phyloP scores from a whole-genome alignment of 2,797 vertebrate species.

The Gephyroberyx darwinii region DNA sequence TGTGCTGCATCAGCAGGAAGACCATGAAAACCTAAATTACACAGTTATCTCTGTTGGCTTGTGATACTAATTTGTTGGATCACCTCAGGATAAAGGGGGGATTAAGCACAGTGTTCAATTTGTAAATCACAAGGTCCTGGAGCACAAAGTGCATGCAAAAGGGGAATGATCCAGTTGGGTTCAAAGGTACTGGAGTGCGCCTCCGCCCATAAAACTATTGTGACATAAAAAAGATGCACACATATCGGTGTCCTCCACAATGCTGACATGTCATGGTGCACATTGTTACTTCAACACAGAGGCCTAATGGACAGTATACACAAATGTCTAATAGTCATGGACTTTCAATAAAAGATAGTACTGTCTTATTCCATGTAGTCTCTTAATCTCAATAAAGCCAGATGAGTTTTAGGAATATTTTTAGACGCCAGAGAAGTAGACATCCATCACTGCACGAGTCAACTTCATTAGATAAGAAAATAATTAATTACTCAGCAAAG shows the following conservation, averaged over 20 bases:
- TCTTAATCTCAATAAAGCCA: background rate
- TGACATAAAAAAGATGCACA: conserved; percentile 20
- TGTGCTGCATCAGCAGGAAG: conserved; percentile 48
- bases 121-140: conserved; percentile 55
- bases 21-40: conserved; percentile 50
- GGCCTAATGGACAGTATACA: background rate
- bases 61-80: conserved; percentile 62
- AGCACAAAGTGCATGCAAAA: conserved; percentile 40
- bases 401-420: conserved; percentile 9
- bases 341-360: too few species aligned
- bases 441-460: conserved; percentile 9
- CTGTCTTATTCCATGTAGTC: background rate
- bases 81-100: conserved; percentile 53
- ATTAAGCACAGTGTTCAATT: conserved; percentile 67
- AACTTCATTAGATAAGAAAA: conserved; percentile 11
- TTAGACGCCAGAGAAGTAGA: background rate
- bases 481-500: background rate
- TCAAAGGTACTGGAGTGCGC: conserved; percentile 45
- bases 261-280: conserved; percentile 11
- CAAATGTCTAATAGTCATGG: background rate
- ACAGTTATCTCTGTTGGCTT: conserved; percentile 48
- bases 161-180: conserved; percentile 16
- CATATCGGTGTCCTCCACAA: background rate
- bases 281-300: background rate
- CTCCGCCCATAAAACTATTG: conserved; percentile 40